Evolutionary conservation across 2,888 invertebrate genomes (phyloP), one percentile per base, ranked within the genome.

Genomic region (Eustalomyia histrio): DNA sequence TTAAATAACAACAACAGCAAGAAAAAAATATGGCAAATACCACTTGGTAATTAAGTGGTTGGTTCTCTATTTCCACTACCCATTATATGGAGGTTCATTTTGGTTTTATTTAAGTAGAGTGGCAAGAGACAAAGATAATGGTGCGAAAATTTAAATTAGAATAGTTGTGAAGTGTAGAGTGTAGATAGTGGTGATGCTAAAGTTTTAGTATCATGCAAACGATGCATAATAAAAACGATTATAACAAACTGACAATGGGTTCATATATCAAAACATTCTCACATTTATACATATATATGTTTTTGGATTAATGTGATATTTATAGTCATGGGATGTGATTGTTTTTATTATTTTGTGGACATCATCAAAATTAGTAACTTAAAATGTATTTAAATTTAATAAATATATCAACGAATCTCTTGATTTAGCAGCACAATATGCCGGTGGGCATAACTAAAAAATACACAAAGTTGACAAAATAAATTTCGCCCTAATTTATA

Each of bases 141-240:
- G 55, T 53, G 63, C 58, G 69, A 60, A 69, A 74, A 55, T 79
- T 71, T 61, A 24, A 79, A 79, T 79, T 58, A 53, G 58, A 55
- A 16, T 74, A 33, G 58, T 65, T 17, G 33, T 35, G 2, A n/a
- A 7, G 35, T 47, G 24, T 17, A 12, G 16, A 29, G 35, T 6
- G 57, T 33, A 1, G 7, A 53, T 21, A 35, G 3, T 53, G n/a
- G 18, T 35, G 47, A 17, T 47, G 35, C 10, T 55, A 21, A 53
- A 35, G 24, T 24, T 72, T 43, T 10, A 14, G 55, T 53, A 10
- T 21, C 12, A 47, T 61, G 57, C 60, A 61, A 55, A 78, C 35
- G 39, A 47, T 55, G 65, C 58, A 67, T 18, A 52, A 18, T 47
- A 68, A 64, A 63, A 78, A 50, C 21, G 78, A 58, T 69, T 68